Evolutionary conservation across 2,888 invertebrate species (phyloP), one percentile per base, ranked within the genome.

Genomic region (Ophioninae sp.): DNA sequence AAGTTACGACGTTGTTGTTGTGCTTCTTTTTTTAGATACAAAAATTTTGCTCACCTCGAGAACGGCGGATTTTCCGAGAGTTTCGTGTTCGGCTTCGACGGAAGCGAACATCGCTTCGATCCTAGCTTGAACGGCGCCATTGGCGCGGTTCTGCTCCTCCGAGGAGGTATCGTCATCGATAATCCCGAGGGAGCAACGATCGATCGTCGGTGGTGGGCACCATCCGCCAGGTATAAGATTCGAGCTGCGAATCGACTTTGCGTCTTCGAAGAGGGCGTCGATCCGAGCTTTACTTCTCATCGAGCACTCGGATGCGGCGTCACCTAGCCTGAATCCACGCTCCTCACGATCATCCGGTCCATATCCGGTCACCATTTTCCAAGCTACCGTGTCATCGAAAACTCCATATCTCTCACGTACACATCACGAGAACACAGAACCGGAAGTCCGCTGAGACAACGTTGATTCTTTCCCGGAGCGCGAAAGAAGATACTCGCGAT

Each of bases 221-320:
- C 89, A 91, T 90, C 90, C 91, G 2, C 89, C 91, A 17, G 88
- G 89, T 56, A 17, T 17, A 5, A 89, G 83, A 0, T 86, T 90
- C 8, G 92, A 91, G 87, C 95, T 95, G 88, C 93, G 93, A 75
- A 95, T 92, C 37, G 95, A 96, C 75, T 95, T 94, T 77, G 94
- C 94, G 90, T 96, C 96, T 89, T 96, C 96, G 93, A 98, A 98
- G 93, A 98, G 96, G 37, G 97, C 95, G 93, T 98, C 98, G 90
- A 98, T 98, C 37, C 91, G 89, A 13, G 93, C 93, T 76, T 93
- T 93, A 87, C 93, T 93, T 57, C 89, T 90, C 88, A 93, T 87
- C 64, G 93, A 93, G 75, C 91, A 91, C 69, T 92, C 92, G 6
- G 93, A 92, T 0, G 90, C 89, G n/a, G 89, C 90, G n/a, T 91